phyloP scores from a whole-genome alignment of 2,888 invertebrate genomes.

The Idaea aversata region DNA sequence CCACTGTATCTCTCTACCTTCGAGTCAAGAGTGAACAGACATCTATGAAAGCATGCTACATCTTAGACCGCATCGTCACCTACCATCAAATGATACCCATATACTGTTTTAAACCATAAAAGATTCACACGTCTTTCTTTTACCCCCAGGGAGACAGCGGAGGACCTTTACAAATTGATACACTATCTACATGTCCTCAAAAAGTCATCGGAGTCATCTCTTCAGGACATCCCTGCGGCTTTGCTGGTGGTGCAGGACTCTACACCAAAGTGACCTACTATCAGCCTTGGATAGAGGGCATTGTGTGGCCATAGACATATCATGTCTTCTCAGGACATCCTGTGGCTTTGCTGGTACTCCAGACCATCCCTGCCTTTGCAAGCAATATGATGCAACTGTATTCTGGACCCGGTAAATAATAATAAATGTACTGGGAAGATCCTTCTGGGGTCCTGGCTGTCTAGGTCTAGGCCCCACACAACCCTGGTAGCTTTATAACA shows the following conservation, averaged over 20 bases:
- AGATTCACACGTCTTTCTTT: not conserved
- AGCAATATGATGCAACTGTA: too few species aligned
- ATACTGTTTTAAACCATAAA: not conserved
- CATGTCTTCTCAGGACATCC: not conserved
- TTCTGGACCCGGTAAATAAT: too few species aligned
- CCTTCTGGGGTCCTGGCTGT: too few species aligned
- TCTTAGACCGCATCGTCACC: too few species aligned
- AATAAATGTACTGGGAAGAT: too few species aligned
- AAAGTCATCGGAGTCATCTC: conserved; percentile 74
- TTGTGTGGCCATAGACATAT: conserved; percentile 68
- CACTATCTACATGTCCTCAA: conserved; percentile 59
- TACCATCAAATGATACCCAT: too few species aligned
- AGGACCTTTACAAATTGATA: conserved; percentile 72
- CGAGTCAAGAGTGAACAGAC: too few species aligned
- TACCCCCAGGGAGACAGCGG: conserved; percentile 82
- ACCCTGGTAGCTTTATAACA: too few species aligned
- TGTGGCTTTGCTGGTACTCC: not conserved
- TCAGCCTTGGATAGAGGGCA: conserved; percentile 80
- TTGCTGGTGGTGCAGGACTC: conserved; percentile 63
- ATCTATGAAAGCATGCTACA: not conserved
- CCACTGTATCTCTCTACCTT: not conserved
- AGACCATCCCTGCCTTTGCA: not conserved
- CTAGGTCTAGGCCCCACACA: too few species aligned
- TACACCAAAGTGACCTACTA: conserved; percentile 79
- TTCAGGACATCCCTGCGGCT: conserved; percentile 58